Evolutionary conservation across 2,797 vertebrate species (phyloP).

Genomic region (Nannoperca obscura): DNA sequence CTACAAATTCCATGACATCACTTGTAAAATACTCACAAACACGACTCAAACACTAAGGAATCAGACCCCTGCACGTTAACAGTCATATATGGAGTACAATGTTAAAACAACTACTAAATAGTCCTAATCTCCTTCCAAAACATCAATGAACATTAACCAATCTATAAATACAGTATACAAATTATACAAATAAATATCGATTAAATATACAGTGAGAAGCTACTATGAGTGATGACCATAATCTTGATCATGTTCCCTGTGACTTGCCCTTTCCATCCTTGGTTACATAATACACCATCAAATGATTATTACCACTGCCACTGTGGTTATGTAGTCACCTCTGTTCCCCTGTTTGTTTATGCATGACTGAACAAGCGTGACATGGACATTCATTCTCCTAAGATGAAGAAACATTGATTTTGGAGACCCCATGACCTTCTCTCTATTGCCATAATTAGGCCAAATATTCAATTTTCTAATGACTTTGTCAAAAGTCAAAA

Average conservation of each 20-base stretch:
- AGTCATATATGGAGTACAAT: constrained; percentile 33
- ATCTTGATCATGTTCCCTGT: neutral
- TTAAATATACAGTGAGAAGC: constrained; percentile 1
- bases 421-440: neutral
- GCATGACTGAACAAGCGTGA: constrained; percentile 4
- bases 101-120: constrained; percentile 11
- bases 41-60: constrained; percentile 18
- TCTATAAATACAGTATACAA: too few relatives aligned
- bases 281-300: constrained; percentile 12
- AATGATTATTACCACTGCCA: constrained; percentile 11
- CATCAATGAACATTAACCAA: neutral
- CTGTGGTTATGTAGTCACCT: constrained; percentile 19
- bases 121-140: constrained; percentile 10
- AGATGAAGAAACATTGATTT: neutral
- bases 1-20: constrained; percentile 70
- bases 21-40: constrained; percentile 59
- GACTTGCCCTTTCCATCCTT: neutral
- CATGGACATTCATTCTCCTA: neutral
- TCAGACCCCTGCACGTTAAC: constrained; percentile 40
- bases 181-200: neutral
- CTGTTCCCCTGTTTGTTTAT: neutral
- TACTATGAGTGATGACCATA: neutral
- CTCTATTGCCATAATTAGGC: neutral
- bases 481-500: too few relatives aligned
- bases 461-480: neutral